phyloP scores from a whole-genome alignment of 2,113 vertebrate species.

The Sorex fumeus region DNA sequence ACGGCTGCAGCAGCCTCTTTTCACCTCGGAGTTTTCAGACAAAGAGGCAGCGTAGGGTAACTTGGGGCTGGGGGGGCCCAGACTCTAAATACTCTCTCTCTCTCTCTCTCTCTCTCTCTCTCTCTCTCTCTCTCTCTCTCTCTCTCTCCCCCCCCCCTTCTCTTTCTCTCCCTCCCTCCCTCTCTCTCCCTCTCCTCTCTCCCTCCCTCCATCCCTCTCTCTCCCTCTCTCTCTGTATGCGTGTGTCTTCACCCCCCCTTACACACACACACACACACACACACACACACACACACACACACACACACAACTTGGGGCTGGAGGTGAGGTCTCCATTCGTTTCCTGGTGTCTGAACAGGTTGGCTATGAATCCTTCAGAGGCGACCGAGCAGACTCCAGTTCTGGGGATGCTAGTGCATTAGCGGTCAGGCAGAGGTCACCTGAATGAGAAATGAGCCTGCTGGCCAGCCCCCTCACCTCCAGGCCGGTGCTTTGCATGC shows the following conservation, averaged over 20 bases:
- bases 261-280: no score
- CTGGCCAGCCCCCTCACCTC: background rate
- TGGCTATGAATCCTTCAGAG: background rate
- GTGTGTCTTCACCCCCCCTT: no score
- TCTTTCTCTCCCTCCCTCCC: no score
- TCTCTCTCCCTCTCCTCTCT: no score
- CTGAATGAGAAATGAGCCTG: constrained; percentile 33
- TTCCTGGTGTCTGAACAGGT: constrained; percentile 36
- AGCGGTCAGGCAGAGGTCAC: constrained; percentile 50
- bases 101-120: background rate
- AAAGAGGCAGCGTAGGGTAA: constrained; percentile 71
- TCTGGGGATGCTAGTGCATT: background rate
- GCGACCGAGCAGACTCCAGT: no score
- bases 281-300: no score
- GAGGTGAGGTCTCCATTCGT: background rate
- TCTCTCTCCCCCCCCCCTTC: no score
- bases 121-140: no score
- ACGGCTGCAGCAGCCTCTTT: constrained; percentile 80
- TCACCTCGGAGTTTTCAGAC: constrained; percentile 85
- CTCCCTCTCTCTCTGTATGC: background rate
- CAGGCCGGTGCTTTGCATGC: background rate
- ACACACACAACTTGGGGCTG: no score
- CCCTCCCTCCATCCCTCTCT: no score
- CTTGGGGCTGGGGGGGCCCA: constrained; percentile 51
- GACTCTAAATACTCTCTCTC: background rate